Conservation (phyloP, 2,113 vertebrate genomes). For the Elephas maximus region DNA sequence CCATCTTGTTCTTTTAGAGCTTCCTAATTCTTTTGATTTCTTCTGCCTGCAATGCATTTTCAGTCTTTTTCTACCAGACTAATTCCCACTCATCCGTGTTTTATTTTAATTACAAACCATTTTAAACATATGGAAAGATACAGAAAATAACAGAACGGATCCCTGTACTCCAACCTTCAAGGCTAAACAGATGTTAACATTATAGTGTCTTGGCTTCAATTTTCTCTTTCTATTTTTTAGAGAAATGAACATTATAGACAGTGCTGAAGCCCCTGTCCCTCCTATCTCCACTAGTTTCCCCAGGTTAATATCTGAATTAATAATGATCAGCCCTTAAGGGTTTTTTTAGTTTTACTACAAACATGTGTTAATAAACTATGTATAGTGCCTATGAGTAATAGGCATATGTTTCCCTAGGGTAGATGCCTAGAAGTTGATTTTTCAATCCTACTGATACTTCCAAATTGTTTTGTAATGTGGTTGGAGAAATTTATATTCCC, state of each 20-base stretch:
- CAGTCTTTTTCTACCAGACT: constrained; percentile 75
- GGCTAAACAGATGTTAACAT: constrained; percentile 80
- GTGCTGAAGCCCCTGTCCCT: background rate
- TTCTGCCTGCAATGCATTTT: constrained; percentile 46
- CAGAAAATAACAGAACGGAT: constrained; percentile 71
- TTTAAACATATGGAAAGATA: constrained; percentile 79
- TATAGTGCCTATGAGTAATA: too few relatives aligned
- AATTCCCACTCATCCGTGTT: constrained; percentile 78
- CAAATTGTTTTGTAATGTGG: background rate
- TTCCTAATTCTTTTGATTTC: background rate
- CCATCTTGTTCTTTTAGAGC: background rate
- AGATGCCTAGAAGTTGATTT: background rate
- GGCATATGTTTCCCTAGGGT: background rate
- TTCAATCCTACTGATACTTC: background rate
- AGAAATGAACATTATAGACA: constrained; percentile 1
- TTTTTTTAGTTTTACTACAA: background rate
- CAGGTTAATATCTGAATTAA: background rate
- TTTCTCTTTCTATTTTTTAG: background rate
- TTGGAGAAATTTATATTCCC: background rate
- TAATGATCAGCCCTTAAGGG: background rate
- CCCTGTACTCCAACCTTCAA: constrained; percentile 15
- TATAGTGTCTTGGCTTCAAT: constrained; percentile 2
- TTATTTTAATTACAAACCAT: constrained; percentile 81
- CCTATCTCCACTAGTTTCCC: accelerated
- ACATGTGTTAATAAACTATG: background rate